These are phyloP conservation scores for Cassiopea xamachana DNA, from an alignment of 30 jellyfish, hydroid and myxozoan species.

Conservation along the genomic window DNA sequence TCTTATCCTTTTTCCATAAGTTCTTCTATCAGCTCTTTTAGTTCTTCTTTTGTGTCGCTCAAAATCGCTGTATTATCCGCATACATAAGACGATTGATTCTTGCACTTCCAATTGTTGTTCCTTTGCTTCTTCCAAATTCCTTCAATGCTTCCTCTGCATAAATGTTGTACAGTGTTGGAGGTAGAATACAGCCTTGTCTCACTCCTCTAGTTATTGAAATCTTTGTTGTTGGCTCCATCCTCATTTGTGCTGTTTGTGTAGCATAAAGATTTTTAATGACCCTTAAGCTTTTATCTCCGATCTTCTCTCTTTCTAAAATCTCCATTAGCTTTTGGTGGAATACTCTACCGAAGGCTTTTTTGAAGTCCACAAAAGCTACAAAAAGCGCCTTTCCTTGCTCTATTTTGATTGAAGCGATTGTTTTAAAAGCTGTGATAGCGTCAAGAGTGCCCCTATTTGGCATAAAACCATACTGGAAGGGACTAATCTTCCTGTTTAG, in stretches of 20 bases:
- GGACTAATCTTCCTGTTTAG: neutral
- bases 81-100: neutral
- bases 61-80: neutral
- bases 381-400: neutral
- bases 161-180: neutral
- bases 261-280: neutral
- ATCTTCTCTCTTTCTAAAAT: neutral
- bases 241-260: neutral
- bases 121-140: neutral
- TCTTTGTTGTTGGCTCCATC: neutral
- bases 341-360: neutral
- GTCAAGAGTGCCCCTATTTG: neutral
- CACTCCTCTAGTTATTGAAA: neutral
- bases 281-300: neutral
- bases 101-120: neutral
- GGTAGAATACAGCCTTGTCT: neutral
- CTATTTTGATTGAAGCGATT: neutral
- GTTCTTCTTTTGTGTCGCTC: neutral
- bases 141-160: neutral
- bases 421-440: neutral
- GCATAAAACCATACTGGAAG: neutral
- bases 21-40: neutral
- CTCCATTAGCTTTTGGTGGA: neutral
- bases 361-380: neutral
- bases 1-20: neutral